Evolutionary conservation across 2,797 vertebrate species (phyloP), one percentile per base, ranked within the genome.

Genomic region (Aulostomus chinensis): DNA sequence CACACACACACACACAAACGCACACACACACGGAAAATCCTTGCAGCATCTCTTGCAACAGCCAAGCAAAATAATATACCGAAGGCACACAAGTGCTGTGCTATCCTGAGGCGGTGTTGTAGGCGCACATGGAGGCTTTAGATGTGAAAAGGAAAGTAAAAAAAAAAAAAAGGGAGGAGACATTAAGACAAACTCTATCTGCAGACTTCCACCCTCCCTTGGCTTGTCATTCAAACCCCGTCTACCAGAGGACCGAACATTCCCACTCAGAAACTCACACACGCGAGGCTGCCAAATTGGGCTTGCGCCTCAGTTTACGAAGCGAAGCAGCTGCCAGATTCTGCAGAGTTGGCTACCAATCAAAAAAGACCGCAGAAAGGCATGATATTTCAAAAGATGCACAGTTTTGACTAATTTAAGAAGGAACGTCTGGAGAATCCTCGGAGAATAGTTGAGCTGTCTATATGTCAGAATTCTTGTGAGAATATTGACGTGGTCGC

Each of bases 211-310:
- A 62, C 15, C 46, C 61, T 71, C 47, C 47, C 45, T 66, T 52
- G 18, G n/a, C 73, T 76, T 80, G 78, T 78, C 77, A 86, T 76
- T 86, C 76, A 82, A 80, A 83, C 28, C 11, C 36, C 3, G 39
- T 73, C 67, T 65, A 72, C 66, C 73, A 72, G 13, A 66, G 53
- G 55, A 72, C 50, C 58, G 34, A 40, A 40, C 39, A 35, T 40
- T 73, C 63, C 67, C 53, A 47, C 58, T 63, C 51, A 37, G 33
- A 62, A 32, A 49, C 35, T 58, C 67, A 52, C 58, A 62, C 67
- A 71, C 52, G 57, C 51, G 65, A 55, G 18, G 73, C 78, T 82
- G 77, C 78, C 80, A 80, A 76, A 76, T 71, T 71, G 59, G 49
- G 75, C 82, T 78, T 70, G 33, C 9, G 14, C 61, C 56, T 69